Percentiles rank a stretch among this genome's conserved stretches.
These are phyloP conservation scores for Hydrocynus forskahlii DNA, from an alignment of 2,797 vertebrate genomes.

Conservation along the genomic window DNA sequence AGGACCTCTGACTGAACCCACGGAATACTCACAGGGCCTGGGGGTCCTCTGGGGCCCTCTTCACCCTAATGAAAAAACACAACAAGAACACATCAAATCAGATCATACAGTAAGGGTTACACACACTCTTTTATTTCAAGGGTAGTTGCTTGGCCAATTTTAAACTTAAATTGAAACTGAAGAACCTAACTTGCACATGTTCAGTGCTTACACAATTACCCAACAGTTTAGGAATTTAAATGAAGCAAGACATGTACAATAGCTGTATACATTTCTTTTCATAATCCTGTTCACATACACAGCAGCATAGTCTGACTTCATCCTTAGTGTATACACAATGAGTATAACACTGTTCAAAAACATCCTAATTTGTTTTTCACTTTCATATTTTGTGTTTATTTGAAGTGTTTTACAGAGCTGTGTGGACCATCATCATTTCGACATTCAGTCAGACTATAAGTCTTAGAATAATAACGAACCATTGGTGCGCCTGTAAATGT, in stretches of 20 bases:
- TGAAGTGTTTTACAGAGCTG: too few relatives aligned
- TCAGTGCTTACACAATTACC: neutral
- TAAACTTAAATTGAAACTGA: neutral
- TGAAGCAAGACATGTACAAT: too few relatives aligned
- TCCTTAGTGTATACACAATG: too few relatives aligned
- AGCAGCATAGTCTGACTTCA: too few relatives aligned
- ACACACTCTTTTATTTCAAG: neutral
- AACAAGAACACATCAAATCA: slow-evolving; percentile 20
- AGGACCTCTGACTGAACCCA: neutral
- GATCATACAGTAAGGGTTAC: neutral
- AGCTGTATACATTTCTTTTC: too few relatives aligned
- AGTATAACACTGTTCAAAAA: too few relatives aligned
- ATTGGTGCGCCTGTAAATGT: too few relatives aligned
- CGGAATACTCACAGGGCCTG: slow-evolving; percentile 80
- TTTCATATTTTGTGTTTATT: neutral
- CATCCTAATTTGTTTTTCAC: neutral
- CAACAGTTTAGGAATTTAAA: too few relatives aligned
- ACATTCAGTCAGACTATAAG: too few relatives aligned
- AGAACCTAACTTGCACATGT: neutral
- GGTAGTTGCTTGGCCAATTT: neutral
- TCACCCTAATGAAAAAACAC: slow-evolving; percentile 75
- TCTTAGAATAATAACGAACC: too few relatives aligned
- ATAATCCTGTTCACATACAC: too few relatives aligned
- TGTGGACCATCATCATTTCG: too few relatives aligned
- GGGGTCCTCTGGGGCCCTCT: slow-evolving; percentile 78